These are phyloP conservation scores for Heliconius charithonia DNA, from an alignment of 2,888 invertebrate species.

Conservation along the genomic window DNA sequence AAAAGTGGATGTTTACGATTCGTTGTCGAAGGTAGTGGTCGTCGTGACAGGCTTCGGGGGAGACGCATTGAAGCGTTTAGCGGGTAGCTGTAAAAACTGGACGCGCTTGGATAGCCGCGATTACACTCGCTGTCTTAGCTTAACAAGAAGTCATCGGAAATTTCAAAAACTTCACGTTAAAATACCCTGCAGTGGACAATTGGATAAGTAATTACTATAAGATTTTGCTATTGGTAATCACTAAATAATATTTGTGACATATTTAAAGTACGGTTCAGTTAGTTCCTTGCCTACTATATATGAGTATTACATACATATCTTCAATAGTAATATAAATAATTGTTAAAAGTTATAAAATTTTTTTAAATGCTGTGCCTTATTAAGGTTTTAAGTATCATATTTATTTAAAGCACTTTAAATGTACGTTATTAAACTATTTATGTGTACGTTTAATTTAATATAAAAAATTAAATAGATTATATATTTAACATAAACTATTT, in stretches of 20 bases:
- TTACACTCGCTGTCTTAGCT: constrained; percentile 41
- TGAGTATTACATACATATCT: not conserved
- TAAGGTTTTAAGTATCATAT: not conserved
- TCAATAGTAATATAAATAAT: not conserved
- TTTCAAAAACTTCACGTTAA: constrained; percentile 13
- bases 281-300: no score
- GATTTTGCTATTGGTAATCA: not conserved
- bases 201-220: not conserved
- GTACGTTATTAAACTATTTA: not conserved
- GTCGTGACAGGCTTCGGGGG: constrained; percentile 66
- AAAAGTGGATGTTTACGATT: constrained; percentile 51
- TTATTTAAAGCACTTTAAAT: not conserved
- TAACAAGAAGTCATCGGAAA: constrained; percentile 41
- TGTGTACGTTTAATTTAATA: not conserved
- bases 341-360: not conserved
- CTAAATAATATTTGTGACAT: not conserved
- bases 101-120: constrained; percentile 55
- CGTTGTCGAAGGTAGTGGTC: constrained; percentile 57
- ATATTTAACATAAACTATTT: no score
- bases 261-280: no score
- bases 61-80: constrained; percentile 65
- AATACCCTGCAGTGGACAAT: not conserved
- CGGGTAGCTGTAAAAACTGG: constrained; percentile 73
- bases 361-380: no score
- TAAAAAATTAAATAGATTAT: not conserved